These are phyloP conservation scores for Vollenhovia emeryi DNA, from an alignment of 1,140 invertebrate species.

Conservation along the genomic window DNA sequence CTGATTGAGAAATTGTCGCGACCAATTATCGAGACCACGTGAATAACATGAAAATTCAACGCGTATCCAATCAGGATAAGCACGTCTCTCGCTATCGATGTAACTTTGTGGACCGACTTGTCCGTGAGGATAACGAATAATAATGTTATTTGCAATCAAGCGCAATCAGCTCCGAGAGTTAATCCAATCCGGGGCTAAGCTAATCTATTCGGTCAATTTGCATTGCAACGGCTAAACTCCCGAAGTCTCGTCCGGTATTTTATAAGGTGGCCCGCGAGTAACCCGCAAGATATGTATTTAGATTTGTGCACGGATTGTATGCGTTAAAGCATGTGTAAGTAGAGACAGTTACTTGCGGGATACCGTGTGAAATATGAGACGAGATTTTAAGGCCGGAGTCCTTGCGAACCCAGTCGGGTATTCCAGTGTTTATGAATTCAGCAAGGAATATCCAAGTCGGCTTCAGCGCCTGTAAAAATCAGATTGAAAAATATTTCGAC, in stretches of 20 bases:
- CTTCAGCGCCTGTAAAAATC: background rate
- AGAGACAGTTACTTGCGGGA: constrained; percentile 30
- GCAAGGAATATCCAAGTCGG: background rate
- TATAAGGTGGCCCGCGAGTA: constrained; percentile 49
- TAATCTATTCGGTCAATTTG: constrained; percentile 57
- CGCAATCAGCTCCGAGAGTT: constrained; percentile 44
- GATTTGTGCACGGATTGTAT: constrained; percentile 45
- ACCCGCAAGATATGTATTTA: constrained; percentile 29
- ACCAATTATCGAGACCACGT: constrained; percentile 27
- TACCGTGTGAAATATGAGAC: background rate
- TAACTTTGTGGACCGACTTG: constrained; percentile 16
- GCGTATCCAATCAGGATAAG: constrained; percentile 35
- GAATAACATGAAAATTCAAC: constrained; percentile 49
- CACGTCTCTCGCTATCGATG: constrained; percentile 9
- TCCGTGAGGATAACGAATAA: constrained; percentile 47
- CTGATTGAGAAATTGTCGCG: constrained; percentile 22
- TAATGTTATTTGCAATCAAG: constrained; percentile 60
- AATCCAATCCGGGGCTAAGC: constrained; percentile 33
- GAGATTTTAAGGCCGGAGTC: background rate
- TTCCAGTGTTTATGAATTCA: background rate
- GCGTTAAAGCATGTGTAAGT: constrained; percentile 51
- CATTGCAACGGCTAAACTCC: constrained; percentile 39
- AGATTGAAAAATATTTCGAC: background rate
- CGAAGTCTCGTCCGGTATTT: constrained; percentile 41
- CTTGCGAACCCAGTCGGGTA: background rate